Base-by-base conservation (phyloP, 2,888 invertebrate genomes). In the Apodemia duryi region DNA sequence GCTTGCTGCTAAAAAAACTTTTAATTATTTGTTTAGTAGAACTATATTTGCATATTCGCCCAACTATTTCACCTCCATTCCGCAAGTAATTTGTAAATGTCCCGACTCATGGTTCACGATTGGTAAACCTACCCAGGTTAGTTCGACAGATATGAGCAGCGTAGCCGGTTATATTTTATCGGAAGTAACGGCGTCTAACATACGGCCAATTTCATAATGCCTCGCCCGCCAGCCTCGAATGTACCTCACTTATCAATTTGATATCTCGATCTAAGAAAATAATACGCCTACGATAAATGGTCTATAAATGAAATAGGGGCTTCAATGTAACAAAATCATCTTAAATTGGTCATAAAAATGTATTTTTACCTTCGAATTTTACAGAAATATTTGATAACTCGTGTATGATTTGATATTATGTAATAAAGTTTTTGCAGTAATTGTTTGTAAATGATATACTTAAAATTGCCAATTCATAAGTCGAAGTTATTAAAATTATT, bases 201-300 rank as follows among this genome's bases (percentile, higher is more conserved):
- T 91, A 91, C 88, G 83, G 91, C 91, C 91, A 91, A 91, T 91
- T 90, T 91, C 91, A 91, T 91, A 91, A 91, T 91, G 91, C 91
- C 81, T 82, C 83, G 86, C 80, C 85, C 74, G 76, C 82, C 84
- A 81, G 83, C 81, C 76, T 82, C 81, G 83, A 85, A 90, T 88
- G 89, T 86, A 83, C 80, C 85, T 84, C 86, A 91, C 91, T 90
- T 88, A 90, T 91, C 91, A 90, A 91, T 91, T 91, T 90, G 91
- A 91, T 91, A 90, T 91, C 90, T 86, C 82, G 83, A 84, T 85
- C 84, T 80, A 85, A 85, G 80, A 84, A 88, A 85, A 89, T 90
- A 89, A 88, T 87, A 83, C 82, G 79, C 81, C 77, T 71, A 72
- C 79, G 80, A 84, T 83, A 77, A 80, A 81, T 73, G 71, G 71